Conservation (phyloP, 2,113 vertebrate species). For the Hippocampus abdominalis region DNA sequence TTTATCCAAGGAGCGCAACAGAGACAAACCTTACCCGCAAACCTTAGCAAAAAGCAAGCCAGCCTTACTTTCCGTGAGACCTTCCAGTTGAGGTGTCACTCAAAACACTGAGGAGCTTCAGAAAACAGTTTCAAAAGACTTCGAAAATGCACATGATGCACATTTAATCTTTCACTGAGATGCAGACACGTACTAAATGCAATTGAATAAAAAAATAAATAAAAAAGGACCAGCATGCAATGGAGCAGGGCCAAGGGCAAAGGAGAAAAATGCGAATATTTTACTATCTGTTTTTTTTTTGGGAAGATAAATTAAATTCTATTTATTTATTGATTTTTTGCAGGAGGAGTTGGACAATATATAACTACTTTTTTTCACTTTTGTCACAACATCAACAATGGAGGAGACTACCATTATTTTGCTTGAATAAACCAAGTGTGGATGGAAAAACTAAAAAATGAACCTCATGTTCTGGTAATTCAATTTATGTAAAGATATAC, state of each 20-base stretch:
- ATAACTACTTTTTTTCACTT: too few species aligned
- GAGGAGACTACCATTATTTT: too few species aligned
- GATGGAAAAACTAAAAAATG: too few species aligned
- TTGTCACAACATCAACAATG: too few species aligned
- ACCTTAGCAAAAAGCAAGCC: not conserved
- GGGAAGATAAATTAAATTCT: too few species aligned
- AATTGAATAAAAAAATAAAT: not conserved
- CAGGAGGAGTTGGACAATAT: too few species aligned
- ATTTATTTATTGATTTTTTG: not conserved
- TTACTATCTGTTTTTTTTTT: slow-evolving; percentile 16
- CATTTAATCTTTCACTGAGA: not conserved
- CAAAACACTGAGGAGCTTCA: not conserved
- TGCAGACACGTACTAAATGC: slow-evolving; percentile 2
- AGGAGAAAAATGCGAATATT: slow-evolving; percentile 10
- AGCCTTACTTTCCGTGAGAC: not conserved
- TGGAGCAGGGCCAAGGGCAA: slow-evolving; percentile 26
- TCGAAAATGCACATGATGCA: not conserved
- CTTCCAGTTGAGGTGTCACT: not conserved
- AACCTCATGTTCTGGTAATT: too few species aligned
- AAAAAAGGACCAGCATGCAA: slow-evolving; percentile 57
- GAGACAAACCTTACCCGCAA: not conserved
- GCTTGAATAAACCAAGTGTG: too few species aligned
- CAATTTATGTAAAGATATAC: too few species aligned
- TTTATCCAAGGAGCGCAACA: not conserved
- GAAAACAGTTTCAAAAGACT: not conserved